Evolutionary conservation across 1,140 invertebrate genomes (phyloP), one percentile per base, ranked within the genome.

Genomic region (Tigriopus japonicus): DNA sequence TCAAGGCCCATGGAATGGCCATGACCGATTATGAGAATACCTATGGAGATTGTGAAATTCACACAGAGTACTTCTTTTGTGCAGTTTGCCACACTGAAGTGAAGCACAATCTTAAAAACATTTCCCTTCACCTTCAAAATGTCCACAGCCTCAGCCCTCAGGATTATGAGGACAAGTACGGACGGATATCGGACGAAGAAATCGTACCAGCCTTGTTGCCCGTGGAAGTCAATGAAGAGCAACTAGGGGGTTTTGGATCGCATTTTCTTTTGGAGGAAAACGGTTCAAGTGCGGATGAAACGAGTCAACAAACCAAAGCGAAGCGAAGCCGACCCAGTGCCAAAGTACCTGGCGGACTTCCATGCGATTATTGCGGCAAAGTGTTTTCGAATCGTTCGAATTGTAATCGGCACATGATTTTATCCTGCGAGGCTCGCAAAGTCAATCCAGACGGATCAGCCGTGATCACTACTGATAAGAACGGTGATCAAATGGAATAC

Each of bases 201-300:
- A 21, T 17, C 45, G 45, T 17, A 5, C n/a, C n/a, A 15, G 45
- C n/a, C 12, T 5, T 49, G 12, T 2, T 49, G 45, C n/a, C 45
- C 45, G 45, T 21, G 2, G 45, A 35, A 9, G 28, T 35, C 28
- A 35, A 35, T 35, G 28, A 35, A 35, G 28, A 35, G 28, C 28
- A 35, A 35, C 9, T 23, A 6, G 55, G 55, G 1, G 55, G 55
- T 9, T 54, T 54, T 21, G 55, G 55, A 42, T 28, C 28, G 5
- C 55, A 58, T 58, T 58, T 58, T 41, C 55, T 58, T 41, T 58
- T 58, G 42, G 55, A 58, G 13, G 40, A 40, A 17, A 58, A 58
- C 12, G 21, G 45, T 5, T 35, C 28, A 9, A 35, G 28, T 35
- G 28, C 28, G 28, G 28, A 35, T 35, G 28, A 35, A 35, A 35